Conservation (phyloP, 23 tunicate genomes). For the Halocynthia aurantium region DNA sequence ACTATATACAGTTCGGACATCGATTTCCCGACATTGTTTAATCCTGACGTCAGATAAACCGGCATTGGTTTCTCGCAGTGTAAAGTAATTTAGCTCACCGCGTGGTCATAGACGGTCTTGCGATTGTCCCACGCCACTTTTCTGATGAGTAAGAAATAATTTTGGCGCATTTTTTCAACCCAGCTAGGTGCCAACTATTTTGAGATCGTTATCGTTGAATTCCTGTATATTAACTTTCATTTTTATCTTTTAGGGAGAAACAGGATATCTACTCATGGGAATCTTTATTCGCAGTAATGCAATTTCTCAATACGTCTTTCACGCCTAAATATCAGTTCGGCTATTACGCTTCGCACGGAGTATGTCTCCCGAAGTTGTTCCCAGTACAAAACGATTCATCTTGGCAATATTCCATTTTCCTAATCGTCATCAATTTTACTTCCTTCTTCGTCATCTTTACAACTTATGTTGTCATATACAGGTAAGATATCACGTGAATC, state of each 20-base stretch:
- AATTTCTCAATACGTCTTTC: not conserved
- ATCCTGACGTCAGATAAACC: too few species aligned
- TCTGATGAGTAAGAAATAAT: too few species aligned
- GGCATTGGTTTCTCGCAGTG: not conserved
- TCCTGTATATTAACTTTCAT: too few species aligned
- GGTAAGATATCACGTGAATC: not conserved
- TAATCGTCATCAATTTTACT: not conserved
- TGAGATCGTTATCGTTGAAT: too few species aligned
- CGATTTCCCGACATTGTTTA: too few species aligned
- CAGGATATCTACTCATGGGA: not conserved
- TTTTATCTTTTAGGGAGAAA: not conserved
- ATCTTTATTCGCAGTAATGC: not conserved
- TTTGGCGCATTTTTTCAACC: too few species aligned
- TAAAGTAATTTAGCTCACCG: too few species aligned
- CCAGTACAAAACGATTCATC: not conserved
- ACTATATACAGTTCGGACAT: too few species aligned
- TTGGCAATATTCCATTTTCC: conserved; percentile 7
- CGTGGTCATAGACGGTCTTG: too few species aligned
- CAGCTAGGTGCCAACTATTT: too few species aligned
- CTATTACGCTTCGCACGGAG: not conserved
- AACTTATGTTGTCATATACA: not conserved
- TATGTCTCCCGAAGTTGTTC: not conserved
- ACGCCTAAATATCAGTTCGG: not conserved
- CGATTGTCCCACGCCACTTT: too few species aligned
- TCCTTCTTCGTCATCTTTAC: not conserved